phyloP scores from a whole-genome alignment of 2,797 vertebrate species.

The Anabacerthia variegaticeps region DNA sequence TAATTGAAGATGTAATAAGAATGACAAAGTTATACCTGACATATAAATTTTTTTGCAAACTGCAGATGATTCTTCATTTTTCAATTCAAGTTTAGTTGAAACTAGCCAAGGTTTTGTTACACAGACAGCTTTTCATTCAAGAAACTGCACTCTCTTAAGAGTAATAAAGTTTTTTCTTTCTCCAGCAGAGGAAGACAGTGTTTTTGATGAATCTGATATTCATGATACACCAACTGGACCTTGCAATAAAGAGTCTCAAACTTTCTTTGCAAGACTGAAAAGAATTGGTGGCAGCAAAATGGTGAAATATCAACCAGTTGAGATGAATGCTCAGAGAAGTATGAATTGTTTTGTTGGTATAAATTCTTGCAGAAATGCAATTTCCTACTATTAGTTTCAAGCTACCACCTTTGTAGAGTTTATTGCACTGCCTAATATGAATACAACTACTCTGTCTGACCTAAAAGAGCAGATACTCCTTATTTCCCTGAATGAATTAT shows the following conservation, averaged over 20 bases:
- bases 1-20: slow-evolving; percentile 50
- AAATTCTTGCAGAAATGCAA: slow-evolving; percentile 67
- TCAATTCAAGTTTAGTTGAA: background rate
- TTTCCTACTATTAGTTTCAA: slow-evolving; percentile 59
- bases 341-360: slow-evolving; percentile 78
- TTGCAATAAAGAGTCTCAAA: slow-evolving; percentile 97
- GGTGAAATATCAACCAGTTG: slow-evolving; percentile 98
- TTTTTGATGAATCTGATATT: slow-evolving; percentile 99
- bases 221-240: slow-evolving; percentile 98
- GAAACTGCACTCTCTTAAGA: slow-evolving; percentile 52
- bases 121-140: background rate
- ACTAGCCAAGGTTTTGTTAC: background rate
- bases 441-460: background rate
- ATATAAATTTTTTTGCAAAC: slow-evolving; percentile 49
- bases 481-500: background rate
- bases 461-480: background rate
- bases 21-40: slow-evolving; percentile 36
- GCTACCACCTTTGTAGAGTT: slow-evolving; percentile 49
- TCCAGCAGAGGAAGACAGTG: slow-evolving; percentile 95
- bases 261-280: slow-evolving; percentile 98
- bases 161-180: slow-evolving; percentile 73
- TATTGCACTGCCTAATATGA: slow-evolving; percentile 50
- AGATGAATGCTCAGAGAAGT: slow-evolving; percentile 98
- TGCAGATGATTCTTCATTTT: slow-evolving; percentile 67
- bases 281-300: slow-evolving; percentile 98